Conservation (phyloP, 2,797 vertebrate species). For the Anniella stebbinsi region DNA sequence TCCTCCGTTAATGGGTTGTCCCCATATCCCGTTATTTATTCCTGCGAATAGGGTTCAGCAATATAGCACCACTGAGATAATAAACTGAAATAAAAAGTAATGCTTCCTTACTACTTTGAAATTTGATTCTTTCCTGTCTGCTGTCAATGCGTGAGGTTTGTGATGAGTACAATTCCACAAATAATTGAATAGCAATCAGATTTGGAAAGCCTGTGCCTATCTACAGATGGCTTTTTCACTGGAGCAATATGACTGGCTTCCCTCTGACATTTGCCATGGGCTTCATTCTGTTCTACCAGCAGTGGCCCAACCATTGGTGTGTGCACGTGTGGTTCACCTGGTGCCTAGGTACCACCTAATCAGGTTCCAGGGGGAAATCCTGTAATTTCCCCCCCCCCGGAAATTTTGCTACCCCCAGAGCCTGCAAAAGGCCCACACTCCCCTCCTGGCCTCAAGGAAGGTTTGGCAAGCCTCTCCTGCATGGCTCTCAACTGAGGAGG, state of each 20-base stretch:
- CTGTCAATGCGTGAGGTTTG: not conserved
- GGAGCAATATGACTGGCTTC: no score
- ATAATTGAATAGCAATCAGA: not conserved
- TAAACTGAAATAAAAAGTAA: not conserved
- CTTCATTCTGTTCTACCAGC: not conserved
- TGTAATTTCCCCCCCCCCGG: no score
- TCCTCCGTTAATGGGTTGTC: not conserved
- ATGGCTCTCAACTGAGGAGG: no score
- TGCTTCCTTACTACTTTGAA: not conserved
- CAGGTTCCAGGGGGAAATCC: no score
- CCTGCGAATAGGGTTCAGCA: constrained; percentile 11
- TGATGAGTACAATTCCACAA: not conserved
- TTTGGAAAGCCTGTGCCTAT: not conserved
- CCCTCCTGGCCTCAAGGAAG: no score
- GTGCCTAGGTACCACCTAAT: no score
- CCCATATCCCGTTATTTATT: not conserved
- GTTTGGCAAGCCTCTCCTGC: no score
- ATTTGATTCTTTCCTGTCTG: constrained; percentile 14
- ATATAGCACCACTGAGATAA: constrained; percentile 38
- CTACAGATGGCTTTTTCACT: not conserved
- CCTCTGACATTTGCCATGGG: not conserved
- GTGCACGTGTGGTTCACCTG: no score
- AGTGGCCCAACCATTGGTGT: no score
- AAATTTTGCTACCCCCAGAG: no score
- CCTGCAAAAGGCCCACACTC: no score